phyloP scores from a whole-genome alignment of 2,888 invertebrate genomes.

The Drosophila picticornis region DNA sequence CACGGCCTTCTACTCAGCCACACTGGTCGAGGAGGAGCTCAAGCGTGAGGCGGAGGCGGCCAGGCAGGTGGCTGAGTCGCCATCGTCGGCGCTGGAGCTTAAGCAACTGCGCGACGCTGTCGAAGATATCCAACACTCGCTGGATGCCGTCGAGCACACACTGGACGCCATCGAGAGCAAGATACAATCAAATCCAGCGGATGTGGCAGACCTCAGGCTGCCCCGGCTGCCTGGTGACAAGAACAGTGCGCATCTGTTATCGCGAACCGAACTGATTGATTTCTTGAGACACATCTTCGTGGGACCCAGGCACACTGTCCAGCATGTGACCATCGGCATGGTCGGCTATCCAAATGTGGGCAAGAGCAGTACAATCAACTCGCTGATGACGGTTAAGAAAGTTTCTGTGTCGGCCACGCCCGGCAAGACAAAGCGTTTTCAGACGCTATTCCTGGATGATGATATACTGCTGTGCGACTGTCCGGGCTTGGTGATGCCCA shows the following conservation, averaged over 20 bases:
- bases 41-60: constrained; percentile 66
- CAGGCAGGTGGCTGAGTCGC: constrained; percentile 33
- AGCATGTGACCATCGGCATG: constrained; percentile 93
- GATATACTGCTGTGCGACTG: constrained; percentile 97
- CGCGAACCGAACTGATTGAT: constrained; percentile 89
- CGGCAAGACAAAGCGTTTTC: constrained; percentile 99
- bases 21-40: constrained; percentile 87
- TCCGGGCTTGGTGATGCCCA: constrained; percentile 99
- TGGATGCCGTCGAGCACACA: constrained; percentile 87
- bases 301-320: constrained; percentile 85
- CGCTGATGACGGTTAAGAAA: constrained; percentile 93
- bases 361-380: constrained; percentile 99
- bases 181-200: constrained; percentile 78
- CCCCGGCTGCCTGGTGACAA: constrained; percentile 47
- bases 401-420: constrained; percentile 99
- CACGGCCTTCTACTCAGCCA: constrained; percentile 97
- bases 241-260: constrained; percentile 85
- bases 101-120: constrained; percentile 86
- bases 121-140: constrained; percentile 86
- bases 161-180: constrained; percentile 87
- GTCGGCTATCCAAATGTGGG: constrained; percentile 99
- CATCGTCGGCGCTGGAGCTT: constrained; percentile 53
- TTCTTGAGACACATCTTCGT: constrained; percentile 89
- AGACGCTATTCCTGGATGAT: constrained; percentile 93
- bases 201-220: background rate